Conservation (phyloP, 2,797 vertebrate species). For the Anolis apletophallus region DNA sequence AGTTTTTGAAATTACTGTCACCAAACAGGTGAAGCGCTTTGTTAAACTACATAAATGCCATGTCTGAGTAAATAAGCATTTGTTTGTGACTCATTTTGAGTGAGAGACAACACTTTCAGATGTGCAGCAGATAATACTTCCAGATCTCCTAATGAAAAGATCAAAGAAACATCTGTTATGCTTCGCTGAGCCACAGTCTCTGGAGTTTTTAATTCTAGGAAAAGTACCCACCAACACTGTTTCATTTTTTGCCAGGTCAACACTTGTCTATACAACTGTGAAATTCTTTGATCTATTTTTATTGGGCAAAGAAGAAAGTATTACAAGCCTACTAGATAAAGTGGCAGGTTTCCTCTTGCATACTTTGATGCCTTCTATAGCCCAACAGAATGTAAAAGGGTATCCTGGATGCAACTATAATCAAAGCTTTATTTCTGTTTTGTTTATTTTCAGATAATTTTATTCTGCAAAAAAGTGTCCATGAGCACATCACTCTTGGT, state of each 20-base stretch:
- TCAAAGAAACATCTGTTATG: slow-evolving; percentile 33
- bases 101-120: slow-evolving; percentile 38
- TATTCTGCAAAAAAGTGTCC: neutral
- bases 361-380: neutral
- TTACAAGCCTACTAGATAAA: neutral
- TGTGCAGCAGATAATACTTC: neutral
- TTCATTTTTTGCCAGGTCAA: slow-evolving; percentile 40
- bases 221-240: neutral
- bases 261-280: slow-evolving; percentile 26
- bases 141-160: slow-evolving; percentile 25
- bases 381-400: neutral
- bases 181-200: slow-evolving; percentile 12
- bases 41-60: neutral
- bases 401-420: neutral
- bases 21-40: neutral
- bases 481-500: neutral
- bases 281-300: slow-evolving; percentile 46
- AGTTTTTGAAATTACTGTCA: neutral
- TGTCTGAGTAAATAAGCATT: neutral
- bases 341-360: neutral
- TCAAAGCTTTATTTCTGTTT: neutral
- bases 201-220: slow-evolving; percentile 10
- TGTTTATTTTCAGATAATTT: neutral
- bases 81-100: neutral
- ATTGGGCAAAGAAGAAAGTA: slow-evolving; percentile 9